These are phyloP conservation scores for Hippocampus abdominalis DNA, from an alignment of 2,113 vertebrate genomes.

Conservation along the genomic window DNA sequence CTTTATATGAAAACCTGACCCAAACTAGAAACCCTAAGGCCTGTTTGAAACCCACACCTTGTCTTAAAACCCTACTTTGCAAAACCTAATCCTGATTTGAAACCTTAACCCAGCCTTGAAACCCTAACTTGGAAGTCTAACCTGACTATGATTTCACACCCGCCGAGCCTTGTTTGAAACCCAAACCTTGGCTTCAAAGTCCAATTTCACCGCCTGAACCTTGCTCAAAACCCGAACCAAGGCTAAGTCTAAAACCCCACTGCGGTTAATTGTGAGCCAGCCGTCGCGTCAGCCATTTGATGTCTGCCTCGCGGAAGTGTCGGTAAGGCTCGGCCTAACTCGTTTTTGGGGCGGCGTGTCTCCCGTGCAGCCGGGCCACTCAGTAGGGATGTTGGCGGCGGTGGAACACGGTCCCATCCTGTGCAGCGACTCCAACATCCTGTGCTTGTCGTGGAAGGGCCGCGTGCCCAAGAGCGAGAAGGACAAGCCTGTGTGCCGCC, in stretches of 20 bases:
- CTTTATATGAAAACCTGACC: neutral
- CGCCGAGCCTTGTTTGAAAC: no score
- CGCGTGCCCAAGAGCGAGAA: constrained; percentile 98
- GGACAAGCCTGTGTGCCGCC: constrained; percentile 93
- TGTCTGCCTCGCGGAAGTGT: neutral
- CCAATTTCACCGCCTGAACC: no score
- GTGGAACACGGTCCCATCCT: constrained; percentile 98
- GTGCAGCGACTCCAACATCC: constrained; percentile 99
- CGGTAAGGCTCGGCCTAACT: neutral
- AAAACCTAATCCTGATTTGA: neutral
- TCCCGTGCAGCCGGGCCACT: constrained; percentile 66
- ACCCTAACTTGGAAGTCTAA: no score
- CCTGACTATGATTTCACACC: no score
- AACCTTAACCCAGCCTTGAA: no score
- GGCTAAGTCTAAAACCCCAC: neutral
- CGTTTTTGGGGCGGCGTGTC: neutral
- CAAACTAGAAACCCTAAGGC: neutral
- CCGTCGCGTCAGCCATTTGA: neutral
- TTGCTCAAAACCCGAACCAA: neutral
- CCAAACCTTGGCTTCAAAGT: neutral
- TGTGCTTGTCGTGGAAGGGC: constrained; percentile 98
- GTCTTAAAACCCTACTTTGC: neutral
- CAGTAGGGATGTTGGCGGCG: constrained; percentile 94
- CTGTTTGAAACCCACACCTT: neutral
- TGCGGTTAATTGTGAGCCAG: neutral